These are phyloP conservation scores for Drosophila punjabiensis DNA, from an alignment of 1,140 invertebrate genomes.

Conservation along the genomic window DNA sequence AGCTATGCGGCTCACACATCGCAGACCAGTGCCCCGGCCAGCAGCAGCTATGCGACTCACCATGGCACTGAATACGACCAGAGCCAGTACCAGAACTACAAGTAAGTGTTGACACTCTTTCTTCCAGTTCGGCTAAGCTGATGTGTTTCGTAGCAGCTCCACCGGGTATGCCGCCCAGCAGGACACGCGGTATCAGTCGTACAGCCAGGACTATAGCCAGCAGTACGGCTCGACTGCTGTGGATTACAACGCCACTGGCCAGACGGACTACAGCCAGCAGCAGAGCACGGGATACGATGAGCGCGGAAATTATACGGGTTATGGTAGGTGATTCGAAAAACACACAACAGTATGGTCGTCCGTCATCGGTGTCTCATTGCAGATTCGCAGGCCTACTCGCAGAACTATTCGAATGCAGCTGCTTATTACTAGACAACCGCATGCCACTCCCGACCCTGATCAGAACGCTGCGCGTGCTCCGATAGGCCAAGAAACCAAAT, in stretches of 20 bases:
- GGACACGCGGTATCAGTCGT: slow-evolving; percentile 79
- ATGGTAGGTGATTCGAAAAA: slow-evolving; percentile 66
- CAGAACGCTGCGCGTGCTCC: slow-evolving; percentile 81
- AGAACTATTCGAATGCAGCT: slow-evolving; percentile 81
- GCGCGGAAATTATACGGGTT: slow-evolving; percentile 75
- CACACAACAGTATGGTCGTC: not conserved
- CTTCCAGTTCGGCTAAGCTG: not conserved
- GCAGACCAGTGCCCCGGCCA: slow-evolving; percentile 65
- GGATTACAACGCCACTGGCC: slow-evolving; percentile 78
- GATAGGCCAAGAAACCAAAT: slow-evolving; percentile 69
- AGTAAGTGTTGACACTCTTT: slow-evolving; percentile 40
- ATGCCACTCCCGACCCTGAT: slow-evolving; percentile 34
- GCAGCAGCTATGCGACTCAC: slow-evolving; percentile 68
- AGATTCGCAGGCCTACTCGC: slow-evolving; percentile 83
- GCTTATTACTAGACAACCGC: slow-evolving; percentile 78
- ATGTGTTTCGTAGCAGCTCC: slow-evolving; percentile 51
- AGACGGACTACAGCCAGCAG: slow-evolving; percentile 80
- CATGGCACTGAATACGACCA: slow-evolving; percentile 78
- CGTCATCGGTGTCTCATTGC: slow-evolving; percentile 40
- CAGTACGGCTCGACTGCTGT: slow-evolving; percentile 81
- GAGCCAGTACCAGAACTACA: slow-evolving; percentile 81
- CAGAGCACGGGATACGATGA: slow-evolving; percentile 72
- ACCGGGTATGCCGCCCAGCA: slow-evolving; percentile 74
- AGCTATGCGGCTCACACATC: slow-evolving; percentile 68
- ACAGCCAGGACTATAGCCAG: slow-evolving; percentile 82